Evolutionary conservation across 2,113 vertebrate genomes (phyloP), one percentile per base, ranked within the genome.

Genomic region (Chascanopsetta lugubris): DNA sequence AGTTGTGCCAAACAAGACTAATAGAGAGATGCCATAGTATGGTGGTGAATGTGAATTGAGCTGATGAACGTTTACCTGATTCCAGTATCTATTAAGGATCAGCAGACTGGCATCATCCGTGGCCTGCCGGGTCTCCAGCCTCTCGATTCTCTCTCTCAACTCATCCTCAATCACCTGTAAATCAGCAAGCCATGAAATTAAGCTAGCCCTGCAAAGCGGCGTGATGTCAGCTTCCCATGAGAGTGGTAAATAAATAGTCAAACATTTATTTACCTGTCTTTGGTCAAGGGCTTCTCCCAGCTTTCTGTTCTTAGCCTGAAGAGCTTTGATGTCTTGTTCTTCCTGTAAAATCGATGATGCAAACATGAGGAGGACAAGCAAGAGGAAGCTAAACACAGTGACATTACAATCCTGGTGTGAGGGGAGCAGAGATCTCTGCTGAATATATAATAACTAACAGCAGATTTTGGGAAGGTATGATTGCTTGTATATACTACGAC

Each of bases 71-170:
- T 34, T 72, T 63, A 98, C 97, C 94, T 99, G 97, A 82, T 95
- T 98, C 97, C 97, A 98, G 87, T 98, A 98, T 58, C 96, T 92
- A 67, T 99, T 99, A 47, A 99, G 93, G 53, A 98, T 99, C 30
- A 99, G 86, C 9, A 99, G 83, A 12, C 96, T 98, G 36, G 97
- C 97, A 45, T 99, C 96, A 13, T 99, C 97, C 0, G 97, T 99
- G 29, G 96, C 97, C 88, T 99, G 97, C 0, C 96, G 93, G 5
- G 95, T 94, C 89, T 99, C 97, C 48, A 99, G 88, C 56, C 96
- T 93, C 72, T 99, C 97, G 7, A 97, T 96, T 70, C 95, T 93
- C 62, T 99, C 97, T 34, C 97, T 91, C 29, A 99, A 90, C 48
- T 99, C 97, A 65, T 99, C 97, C 47, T 99, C 97, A 13, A 99